Evolutionary conservation across 2,888 invertebrate genomes (phyloP), one percentile per base, ranked within the genome.

Genomic region (Drosophila kuntzei): DNA sequence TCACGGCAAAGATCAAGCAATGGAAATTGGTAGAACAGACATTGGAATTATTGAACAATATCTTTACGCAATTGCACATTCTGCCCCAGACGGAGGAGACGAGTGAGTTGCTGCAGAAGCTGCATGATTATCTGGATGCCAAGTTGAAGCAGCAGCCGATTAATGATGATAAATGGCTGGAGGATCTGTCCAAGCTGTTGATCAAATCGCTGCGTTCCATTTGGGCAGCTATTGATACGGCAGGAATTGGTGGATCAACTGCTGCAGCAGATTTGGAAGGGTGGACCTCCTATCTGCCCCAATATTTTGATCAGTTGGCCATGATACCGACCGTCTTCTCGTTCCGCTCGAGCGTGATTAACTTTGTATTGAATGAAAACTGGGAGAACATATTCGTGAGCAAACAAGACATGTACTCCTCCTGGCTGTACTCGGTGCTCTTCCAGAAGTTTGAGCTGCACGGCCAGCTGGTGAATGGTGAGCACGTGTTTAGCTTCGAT

Each of bases 401-500:
- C 7, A 77, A 73, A 2, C 34, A 34, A 18, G 49, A 80, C 1
- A 18, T 64, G 3, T 29, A 80, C 1, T 65, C 59, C 0, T 77
- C 84, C 0, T 80, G 94, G 41, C 36, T 95, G n/a, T 93, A 54
- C 20, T 41, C 39, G 2, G 6, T 41, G 11, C 20, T 95, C 75
- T 87, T 96, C 32, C 95, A 95, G 72, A 94, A 96, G 20, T 94
- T 95, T 90, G 34, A 93, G 94, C 95, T 95, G 63, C 93, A 94
- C 50, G 98, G 95, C 8, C 94, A 95, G 36, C 91, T 98, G 3
- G 93, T 95, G 11, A 96, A 97, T 89, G 96, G 96, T 1, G 95
- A 96, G 85, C 96, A 97, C 92, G 94, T 97, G 91, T 96, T 97
- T 92, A 97, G 97, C 0, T 98, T 98, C 92, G 98, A 98, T 91